These are phyloP conservation scores for Melieria omissa DNA, from an alignment of 2,888 invertebrate species.

Conservation along the genomic window DNA sequence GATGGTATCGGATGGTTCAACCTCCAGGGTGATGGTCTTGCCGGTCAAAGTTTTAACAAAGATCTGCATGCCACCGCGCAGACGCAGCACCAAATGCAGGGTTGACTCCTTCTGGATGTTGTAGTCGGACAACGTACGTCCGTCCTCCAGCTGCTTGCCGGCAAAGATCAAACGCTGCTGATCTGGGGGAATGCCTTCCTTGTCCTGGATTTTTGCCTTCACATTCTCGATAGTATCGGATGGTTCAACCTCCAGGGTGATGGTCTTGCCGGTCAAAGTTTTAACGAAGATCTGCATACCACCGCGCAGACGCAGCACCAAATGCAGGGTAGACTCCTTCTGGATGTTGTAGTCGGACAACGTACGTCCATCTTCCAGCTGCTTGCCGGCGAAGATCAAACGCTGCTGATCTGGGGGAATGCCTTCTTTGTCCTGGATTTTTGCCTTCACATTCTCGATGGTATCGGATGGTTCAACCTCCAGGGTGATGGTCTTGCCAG, in stretches of 20 bases:
- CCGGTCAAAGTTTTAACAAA: constrained; percentile 47
- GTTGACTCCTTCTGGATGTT: constrained; percentile 48
- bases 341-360: constrained; percentile 47
- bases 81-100: constrained; percentile 45
- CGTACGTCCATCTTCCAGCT: constrained; percentile 46
- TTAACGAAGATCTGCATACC: constrained; percentile 48
- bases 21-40: constrained; percentile 47
- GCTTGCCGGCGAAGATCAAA: constrained; percentile 47
- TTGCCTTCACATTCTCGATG: constrained; percentile 47
- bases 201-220: constrained; percentile 47
- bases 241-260: constrained; percentile 47
- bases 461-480: constrained; percentile 47
- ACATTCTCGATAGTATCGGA: constrained; percentile 47
- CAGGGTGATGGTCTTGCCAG: constrained; percentile 47
- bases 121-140: constrained; percentile 48
- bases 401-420: constrained; percentile 49
- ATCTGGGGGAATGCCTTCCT: constrained; percentile 48
- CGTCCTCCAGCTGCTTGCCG: constrained; percentile 46
- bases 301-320: constrained; percentile 47
- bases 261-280: constrained; percentile 46
- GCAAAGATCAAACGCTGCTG: constrained; percentile 48
- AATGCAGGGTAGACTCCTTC: constrained; percentile 47
- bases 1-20: constrained; percentile 50
- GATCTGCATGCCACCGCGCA: constrained; percentile 48
- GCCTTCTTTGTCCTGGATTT: constrained; percentile 48